These are phyloP conservation scores for Acropora yongei DNA, from an alignment of 64 coral and sea anemone species.

Conservation along the genomic window DNA sequence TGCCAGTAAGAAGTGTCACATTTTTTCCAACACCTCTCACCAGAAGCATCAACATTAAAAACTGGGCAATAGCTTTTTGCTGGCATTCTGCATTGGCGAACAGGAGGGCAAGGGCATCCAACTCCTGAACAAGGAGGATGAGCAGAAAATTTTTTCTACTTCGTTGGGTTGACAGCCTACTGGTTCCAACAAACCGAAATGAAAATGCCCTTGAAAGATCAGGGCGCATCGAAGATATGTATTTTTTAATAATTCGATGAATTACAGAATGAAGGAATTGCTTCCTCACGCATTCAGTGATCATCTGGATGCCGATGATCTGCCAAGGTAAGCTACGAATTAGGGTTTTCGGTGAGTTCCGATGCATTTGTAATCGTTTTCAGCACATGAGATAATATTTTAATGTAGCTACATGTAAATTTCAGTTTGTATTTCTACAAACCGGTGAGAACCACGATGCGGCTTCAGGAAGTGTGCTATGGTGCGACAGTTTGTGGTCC, in stretches of 20 bases:
- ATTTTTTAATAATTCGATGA: not conserved
- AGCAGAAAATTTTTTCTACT: not conserved
- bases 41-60: not conserved
- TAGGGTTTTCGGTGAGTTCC: not conserved
- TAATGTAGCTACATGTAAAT: not conserved
- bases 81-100: not conserved
- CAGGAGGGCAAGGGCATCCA: not conserved
- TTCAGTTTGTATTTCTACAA: not conserved
- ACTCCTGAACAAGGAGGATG: not conserved
- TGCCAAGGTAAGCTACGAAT: not conserved
- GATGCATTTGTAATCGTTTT: not conserved
- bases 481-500: not conserved
- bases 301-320: not conserved
- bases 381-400: not conserved
- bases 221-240: not conserved
- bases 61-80: not conserved
- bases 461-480: not conserved
- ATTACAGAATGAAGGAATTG: not conserved
- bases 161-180: not conserved
- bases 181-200: not conserved
- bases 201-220: not conserved
- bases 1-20: constrained; percentile 10
- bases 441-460: not conserved
- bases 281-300: not conserved
- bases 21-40: constrained; percentile 1